Percentiles rank a stretch among this genome's conserved stretches.
Conservation (phyloP, 2,797 vertebrate species). For the Graptemys geographica region DNA sequence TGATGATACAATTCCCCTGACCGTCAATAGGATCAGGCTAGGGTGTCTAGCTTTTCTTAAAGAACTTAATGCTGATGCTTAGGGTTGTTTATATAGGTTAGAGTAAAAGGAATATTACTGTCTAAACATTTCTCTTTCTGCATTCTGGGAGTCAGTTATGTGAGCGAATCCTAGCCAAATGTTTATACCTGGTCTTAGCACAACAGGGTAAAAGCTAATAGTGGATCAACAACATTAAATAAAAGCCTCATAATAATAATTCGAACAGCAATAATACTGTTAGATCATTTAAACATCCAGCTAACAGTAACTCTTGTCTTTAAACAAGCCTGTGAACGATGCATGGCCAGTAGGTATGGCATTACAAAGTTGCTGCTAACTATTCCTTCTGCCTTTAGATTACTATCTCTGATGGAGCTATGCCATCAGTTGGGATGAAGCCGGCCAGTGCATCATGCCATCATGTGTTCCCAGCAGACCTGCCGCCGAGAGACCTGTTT, state of each 20-base stretch:
- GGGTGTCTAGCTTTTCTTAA: not conserved
- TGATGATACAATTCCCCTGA: not conserved
- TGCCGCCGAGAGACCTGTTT: conserved; percentile 74
- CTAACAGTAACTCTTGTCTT: not conserved
- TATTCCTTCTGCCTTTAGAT: conserved; percentile 34
- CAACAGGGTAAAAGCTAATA: too few relatives aligned
- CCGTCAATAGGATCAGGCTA: not conserved
- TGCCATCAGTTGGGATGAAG: conserved; percentile 67
- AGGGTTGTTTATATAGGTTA: not conserved
- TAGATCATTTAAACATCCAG: not conserved
- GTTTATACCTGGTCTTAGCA: not conserved
- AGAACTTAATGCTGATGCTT: not conserved
- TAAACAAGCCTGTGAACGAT: not conserved
- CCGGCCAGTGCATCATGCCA: conserved; percentile 83
- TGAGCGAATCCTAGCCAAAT: not conserved
- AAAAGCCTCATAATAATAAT: not conserved
- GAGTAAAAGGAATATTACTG: not conserved
- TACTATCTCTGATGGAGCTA: conserved; percentile 71
- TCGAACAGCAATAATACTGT: not conserved
- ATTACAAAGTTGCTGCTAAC: not conserved
- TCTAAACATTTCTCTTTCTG: not conserved
- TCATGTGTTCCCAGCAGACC: conserved; percentile 87
- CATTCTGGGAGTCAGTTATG: not conserved
- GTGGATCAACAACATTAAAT: not conserved
- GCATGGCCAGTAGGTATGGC: not conserved